phyloP scores from a whole-genome alignment of 2,797 vertebrate species.

The Parambassis ranga region DNA sequence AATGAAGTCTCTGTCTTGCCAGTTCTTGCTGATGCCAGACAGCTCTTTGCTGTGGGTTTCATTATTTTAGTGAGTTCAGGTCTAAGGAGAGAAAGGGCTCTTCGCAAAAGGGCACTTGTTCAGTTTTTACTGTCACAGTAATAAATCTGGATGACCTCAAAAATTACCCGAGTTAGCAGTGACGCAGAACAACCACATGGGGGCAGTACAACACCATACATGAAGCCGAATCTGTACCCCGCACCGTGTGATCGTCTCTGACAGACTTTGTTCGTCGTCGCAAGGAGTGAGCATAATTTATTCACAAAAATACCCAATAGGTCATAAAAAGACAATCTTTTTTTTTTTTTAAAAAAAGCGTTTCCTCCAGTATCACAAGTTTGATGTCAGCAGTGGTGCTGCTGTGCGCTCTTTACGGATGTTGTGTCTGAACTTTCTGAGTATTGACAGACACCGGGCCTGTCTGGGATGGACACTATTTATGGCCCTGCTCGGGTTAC shows the following conservation, averaged over 20 bases:
- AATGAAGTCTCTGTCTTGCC: constrained; percentile 27
- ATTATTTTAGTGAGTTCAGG: constrained; percentile 64
- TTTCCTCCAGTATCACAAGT: constrained; percentile 32
- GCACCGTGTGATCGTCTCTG: constrained; percentile 10
- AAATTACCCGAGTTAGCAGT: constrained; percentile 13
- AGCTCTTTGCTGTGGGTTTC: constrained; percentile 62
- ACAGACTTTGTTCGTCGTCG: constrained; percentile 10
- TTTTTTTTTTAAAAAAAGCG: neutral
- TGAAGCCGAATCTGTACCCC: constrained; percentile 14
- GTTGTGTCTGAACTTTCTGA: constrained; percentile 69
- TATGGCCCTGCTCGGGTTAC: constrained; percentile 75
- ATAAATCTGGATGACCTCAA: constrained; percentile 83
- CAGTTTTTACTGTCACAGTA: constrained; percentile 71
- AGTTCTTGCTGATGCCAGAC: constrained; percentile 67
- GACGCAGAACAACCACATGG: constrained; percentile 49
- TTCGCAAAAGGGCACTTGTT: constrained; percentile 71
- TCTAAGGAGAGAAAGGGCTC: constrained; percentile 59
- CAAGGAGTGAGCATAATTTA: constrained; percentile 8
- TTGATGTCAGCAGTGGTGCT: constrained; percentile 22
- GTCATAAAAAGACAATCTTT: constrained; percentile 26
- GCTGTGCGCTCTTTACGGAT: constrained; percentile 52
- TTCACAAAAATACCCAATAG: constrained; percentile 27
- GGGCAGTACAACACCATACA: constrained; percentile 76
- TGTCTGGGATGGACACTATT: constrained; percentile 75
- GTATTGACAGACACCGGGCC: constrained; percentile 71